A percentile compares a stretch with the other conserved stretches of the same genome.
Evolutionary conservation across 2,888 invertebrate species (phyloP).

Genomic region (Geophilus truncorum): DNA sequence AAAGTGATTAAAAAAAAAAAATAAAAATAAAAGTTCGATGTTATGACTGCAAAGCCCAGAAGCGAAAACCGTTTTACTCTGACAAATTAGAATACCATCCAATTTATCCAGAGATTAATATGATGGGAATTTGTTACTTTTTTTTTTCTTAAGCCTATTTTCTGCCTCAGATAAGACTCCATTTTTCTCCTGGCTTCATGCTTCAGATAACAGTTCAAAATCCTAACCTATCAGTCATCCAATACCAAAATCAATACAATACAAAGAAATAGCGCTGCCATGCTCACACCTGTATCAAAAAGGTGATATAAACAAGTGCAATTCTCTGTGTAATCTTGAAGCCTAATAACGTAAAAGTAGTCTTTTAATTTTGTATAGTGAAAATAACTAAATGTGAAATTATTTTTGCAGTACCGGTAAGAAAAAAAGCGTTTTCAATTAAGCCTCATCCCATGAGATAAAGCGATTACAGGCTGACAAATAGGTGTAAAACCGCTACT

Average conservation of each 20-base stretch:
- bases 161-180: slow-evolving; percentile 7
- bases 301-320: background rate
- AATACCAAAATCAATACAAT: slow-evolving; percentile 6
- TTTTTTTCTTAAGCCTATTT: slow-evolving; percentile 15
- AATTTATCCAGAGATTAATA: background rate
- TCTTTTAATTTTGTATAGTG: too few relatives aligned
- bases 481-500: too few relatives aligned
- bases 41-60: background rate
- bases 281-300: slow-evolving; percentile 2
- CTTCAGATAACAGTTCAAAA: slow-evolving; percentile 12
- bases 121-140: background rate
- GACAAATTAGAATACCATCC: slow-evolving; percentile 9
- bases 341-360: background rate
- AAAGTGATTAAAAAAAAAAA: background rate
- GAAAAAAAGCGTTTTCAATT: too few relatives aligned
- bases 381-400: too few relatives aligned
- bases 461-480: too few relatives aligned
- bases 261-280: background rate
- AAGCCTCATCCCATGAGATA: too few relatives aligned
- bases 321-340: background rate
- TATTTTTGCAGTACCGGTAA: too few relatives aligned
- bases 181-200: slow-evolving; percentile 14
- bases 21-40: background rate
- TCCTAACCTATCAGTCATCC: slow-evolving; percentile 20
- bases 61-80: background rate